Base-by-base conservation (phyloP, 2,888 invertebrate species). In the Hermodice carunculata region DNA sequence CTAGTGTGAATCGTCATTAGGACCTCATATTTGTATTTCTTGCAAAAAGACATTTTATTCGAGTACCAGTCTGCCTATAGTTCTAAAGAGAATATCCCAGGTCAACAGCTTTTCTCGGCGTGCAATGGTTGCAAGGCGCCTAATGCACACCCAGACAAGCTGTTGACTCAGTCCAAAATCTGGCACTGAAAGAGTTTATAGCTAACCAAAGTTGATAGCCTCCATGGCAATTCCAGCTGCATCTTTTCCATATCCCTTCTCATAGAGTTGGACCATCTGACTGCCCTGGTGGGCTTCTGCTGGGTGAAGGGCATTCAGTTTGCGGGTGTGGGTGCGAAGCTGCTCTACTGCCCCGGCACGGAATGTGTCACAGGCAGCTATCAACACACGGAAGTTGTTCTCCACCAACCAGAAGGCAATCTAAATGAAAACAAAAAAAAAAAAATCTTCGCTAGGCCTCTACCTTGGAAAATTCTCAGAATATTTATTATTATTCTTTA, bases 341-440 rank as follows among this genome's bases (percentile, higher is more conserved):
- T 99, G 99, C 85, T 99, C 99, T 0, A 99, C 99, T 28, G 99
- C 99, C 65, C 99, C 99, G 0, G 99, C 98, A 78, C 98, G 91
- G 89, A 99, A 99, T 44, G 99, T 99, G 88, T 99, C 99, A 85
- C 99, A 98, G 24, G 99, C 99, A 6, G 99, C 99, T 71, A 99
- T 98, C 81, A 99, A 88, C 37, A 99, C 99, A 37, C 93, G 92
- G 85, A 96, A 91, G 78, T 94, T 93, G 87, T 99, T 99, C 88
- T 99, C 98, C 70, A 98, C 94, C 77, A 99, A 88, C 99, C 99
- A 99, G 88, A 99, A 99, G 80, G 97, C 96, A 76, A 99, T 97
- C 91, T 89, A 65, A 14, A 58, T 49, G 61, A 61, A 52, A 32
- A 56, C 5, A 22, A 8, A 6, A 19, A n/a, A n/a, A n/a, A n/a